Evolutionary conservation across 2,888 invertebrate genomes (phyloP).

Genomic region (Griposia aprilina): DNA sequence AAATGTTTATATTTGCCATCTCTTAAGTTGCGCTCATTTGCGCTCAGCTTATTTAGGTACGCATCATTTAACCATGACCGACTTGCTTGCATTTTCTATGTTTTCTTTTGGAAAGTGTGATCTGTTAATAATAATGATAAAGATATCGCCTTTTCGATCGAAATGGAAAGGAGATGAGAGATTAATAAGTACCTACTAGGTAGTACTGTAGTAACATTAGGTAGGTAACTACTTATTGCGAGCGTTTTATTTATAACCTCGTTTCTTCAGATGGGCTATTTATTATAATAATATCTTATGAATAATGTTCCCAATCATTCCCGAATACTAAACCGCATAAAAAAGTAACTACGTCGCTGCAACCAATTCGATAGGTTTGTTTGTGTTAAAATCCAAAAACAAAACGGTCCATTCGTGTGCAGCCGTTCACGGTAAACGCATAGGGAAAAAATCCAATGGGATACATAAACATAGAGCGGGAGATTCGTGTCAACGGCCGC

Average conservation of each 20-base stretch:
- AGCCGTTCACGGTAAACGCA: conserved; percentile 80
- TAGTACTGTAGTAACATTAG: not conserved
- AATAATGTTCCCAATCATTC: not conserved
- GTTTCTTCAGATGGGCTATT: not conserved
- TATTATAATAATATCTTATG: too few relatives aligned
- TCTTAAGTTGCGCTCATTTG: conserved; percentile 8
- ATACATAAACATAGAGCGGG: conserved; percentile 86
- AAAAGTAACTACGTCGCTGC: conserved; percentile 33
- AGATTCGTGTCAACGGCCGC: conserved; percentile 90
- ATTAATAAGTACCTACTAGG: not conserved
- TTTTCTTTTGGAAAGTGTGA: conserved; percentile 45
- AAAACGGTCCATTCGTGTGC: conserved; percentile 81
- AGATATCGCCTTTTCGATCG: not conserved
- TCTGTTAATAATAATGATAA: conserved; percentile 18
- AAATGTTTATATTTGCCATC: not conserved
- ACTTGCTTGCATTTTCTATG: conserved; percentile 22
- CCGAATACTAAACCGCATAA: conserved; percentile 8
- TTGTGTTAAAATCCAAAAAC: conserved; percentile 78
- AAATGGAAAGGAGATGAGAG: conserved; percentile 2
- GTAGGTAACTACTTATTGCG: too few relatives aligned
- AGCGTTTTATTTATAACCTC: not conserved
- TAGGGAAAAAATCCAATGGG: conserved; percentile 85
- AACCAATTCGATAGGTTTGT: conserved; percentile 63
- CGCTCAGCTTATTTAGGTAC: conserved; percentile 19
- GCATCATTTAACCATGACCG: conserved; percentile 32